Evolutionary conservation across 2,888 invertebrate species (phyloP).

Genomic region (Drosophila silvestris): DNA sequence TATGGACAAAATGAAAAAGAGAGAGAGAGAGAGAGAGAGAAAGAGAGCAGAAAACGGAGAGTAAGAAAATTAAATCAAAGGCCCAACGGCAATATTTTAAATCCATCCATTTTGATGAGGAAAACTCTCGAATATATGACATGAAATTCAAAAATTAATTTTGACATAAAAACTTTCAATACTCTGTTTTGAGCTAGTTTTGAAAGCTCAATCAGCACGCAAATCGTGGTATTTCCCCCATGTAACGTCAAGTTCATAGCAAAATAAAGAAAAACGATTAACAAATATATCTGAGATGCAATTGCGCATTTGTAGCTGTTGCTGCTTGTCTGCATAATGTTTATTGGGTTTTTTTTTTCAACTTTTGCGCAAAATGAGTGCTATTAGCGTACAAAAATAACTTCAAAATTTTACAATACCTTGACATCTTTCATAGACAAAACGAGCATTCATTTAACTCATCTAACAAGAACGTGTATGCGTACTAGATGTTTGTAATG

Average conservation of each 20-base stretch:
- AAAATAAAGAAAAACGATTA: constrained; percentile 2
- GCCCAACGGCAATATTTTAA: neutral
- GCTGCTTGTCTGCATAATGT: constrained; percentile 8
- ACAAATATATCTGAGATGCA: neutral
- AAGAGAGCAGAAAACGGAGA: neutral
- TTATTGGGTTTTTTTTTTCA: constrained; percentile 13
- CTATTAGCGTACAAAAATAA: constrained; percentile 65
- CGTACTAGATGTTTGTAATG: constrained; percentile 40
- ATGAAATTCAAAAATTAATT: neutral
- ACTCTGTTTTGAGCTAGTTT: neutral
- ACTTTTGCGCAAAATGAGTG: constrained; percentile 38
- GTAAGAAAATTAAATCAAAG: neutral
- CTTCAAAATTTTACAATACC: constrained; percentile 68
- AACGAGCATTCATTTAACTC: constrained; percentile 80
- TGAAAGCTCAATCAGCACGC: neutral
- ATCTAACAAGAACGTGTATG: constrained; percentile 53
- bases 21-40: neutral
- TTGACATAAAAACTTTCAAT: neutral
- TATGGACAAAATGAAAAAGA: neutral
- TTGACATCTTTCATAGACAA: constrained; percentile 82
- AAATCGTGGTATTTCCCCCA: neutral
- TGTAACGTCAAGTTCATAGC: neutral
- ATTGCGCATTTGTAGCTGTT: constrained; percentile 2
- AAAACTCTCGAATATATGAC: neutral
- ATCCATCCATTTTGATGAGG: neutral